Evolutionary conservation across 2,113 vertebrate species (phyloP).

Genomic region (Carettochelys insculpta): DNA sequence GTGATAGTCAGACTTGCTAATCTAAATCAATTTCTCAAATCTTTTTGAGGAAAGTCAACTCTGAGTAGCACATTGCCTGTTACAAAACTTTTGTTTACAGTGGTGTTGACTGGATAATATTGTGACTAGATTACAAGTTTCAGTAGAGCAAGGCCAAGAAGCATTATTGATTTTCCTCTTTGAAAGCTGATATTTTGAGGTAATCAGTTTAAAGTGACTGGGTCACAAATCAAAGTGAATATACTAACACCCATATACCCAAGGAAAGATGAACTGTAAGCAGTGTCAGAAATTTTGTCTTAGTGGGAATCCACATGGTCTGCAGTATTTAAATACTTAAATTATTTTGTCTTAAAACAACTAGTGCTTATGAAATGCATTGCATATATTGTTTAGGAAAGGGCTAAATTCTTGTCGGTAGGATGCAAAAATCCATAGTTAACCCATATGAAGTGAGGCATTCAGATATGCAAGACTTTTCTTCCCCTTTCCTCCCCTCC

Average conservation of each 20-base stretch:
- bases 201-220: not conserved
- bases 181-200: not conserved
- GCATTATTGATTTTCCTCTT: not conserved
- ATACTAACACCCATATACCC: not conserved
- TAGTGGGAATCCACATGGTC: not conserved
- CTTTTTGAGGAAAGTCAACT: not conserved
- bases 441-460: not conserved
- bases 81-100: not conserved
- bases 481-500: not conserved
- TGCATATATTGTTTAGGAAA: slow-evolving; percentile 7
- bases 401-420: not conserved
- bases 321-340: not conserved
- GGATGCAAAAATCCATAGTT: not conserved
- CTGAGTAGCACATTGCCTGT: not conserved
- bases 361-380: not conserved
- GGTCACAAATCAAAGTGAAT: not conserved
- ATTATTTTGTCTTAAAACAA: not conserved
- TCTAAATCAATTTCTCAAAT: not conserved
- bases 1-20: not conserved
- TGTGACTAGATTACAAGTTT: not conserved
- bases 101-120: not conserved
- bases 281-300: not conserved
- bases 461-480: not conserved
- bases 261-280: accelerated
- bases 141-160: not conserved